Evolutionary conservation across 2,113 vertebrate genomes (phyloP).

Genomic region (Crotalus tigris): DNA sequence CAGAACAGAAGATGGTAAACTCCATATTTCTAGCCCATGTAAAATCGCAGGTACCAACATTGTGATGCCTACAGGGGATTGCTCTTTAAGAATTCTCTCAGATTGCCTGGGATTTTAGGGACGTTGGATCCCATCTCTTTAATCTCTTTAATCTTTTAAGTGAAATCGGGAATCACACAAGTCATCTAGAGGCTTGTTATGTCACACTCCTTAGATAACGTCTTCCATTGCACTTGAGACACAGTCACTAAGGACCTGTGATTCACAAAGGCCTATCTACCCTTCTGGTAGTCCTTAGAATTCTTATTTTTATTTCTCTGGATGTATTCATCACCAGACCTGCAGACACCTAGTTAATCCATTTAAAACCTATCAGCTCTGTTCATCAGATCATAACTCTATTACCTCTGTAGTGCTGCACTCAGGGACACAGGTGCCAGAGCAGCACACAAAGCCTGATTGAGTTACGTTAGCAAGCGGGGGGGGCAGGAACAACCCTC

Average conservation of each 20-base stretch:
- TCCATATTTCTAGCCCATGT: background rate
- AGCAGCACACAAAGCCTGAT: constrained; percentile 74
- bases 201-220: background rate
- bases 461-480: constrained; percentile 74
- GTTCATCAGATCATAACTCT: constrained; percentile 80
- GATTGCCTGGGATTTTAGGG: background rate
- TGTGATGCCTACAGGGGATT: background rate
- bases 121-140: background rate
- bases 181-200: constrained; percentile 30
- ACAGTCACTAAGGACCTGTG: constrained; percentile 23
- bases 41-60: background rate
- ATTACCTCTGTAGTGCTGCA: constrained; percentile 74
- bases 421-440: constrained; percentile 81
- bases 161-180: background rate
- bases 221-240: constrained; percentile 36
- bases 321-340: constrained; percentile 72
- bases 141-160: constrained; percentile 5
- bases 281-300: constrained; percentile 63
- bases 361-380: constrained; percentile 81
- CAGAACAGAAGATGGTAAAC: background rate
- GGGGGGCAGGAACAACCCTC: constrained; percentile 7
- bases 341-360: constrained; percentile 80
- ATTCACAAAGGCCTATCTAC: constrained; percentile 62
- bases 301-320: constrained; percentile 19
- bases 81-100: background rate